Evolutionary conservation across 2,888 invertebrate genomes (phyloP).

Genomic region (Chrysolina oricalcia): DNA sequence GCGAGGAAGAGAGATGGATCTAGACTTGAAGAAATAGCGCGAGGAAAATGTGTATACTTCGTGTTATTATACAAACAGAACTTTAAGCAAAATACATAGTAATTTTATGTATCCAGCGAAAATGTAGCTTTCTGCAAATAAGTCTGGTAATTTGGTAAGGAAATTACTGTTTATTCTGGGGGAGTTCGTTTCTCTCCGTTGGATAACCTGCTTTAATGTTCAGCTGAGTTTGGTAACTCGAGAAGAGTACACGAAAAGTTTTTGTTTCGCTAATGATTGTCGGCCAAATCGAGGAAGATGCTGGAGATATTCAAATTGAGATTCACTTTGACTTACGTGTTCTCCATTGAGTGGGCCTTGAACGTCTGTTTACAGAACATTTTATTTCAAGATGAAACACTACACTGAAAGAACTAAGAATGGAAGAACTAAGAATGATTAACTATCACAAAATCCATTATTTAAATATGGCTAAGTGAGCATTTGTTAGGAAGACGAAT

Average conservation of each 20-base stretch:
- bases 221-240: conserved; percentile 60
- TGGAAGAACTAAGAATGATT: too few relatives aligned
- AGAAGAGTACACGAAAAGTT: neutral
- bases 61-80: conserved; percentile 67
- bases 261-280: neutral
- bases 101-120: conserved; percentile 71
- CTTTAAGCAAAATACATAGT: conserved; percentile 70
- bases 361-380: too few relatives aligned
- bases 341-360: too few relatives aligned
- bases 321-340: too few relatives aligned
- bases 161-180: conserved; percentile 72
- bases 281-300: neutral
- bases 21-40: conserved; percentile 62
- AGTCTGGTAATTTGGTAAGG: conserved; percentile 72
- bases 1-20: conserved; percentile 56
- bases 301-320: too few relatives aligned
- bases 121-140: conserved; percentile 71
- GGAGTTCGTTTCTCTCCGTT: conserved; percentile 67
- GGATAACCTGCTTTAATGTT: conserved; percentile 63
- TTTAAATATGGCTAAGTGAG: too few relatives aligned
- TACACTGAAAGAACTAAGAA: too few relatives aligned
- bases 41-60: conserved; percentile 65
- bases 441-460: too few relatives aligned
- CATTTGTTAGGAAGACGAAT: too few relatives aligned
- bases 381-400: too few relatives aligned